Conservation (phyloP, 2,113 vertebrate genomes). For the Psilopogon haemacephalus region DNA sequence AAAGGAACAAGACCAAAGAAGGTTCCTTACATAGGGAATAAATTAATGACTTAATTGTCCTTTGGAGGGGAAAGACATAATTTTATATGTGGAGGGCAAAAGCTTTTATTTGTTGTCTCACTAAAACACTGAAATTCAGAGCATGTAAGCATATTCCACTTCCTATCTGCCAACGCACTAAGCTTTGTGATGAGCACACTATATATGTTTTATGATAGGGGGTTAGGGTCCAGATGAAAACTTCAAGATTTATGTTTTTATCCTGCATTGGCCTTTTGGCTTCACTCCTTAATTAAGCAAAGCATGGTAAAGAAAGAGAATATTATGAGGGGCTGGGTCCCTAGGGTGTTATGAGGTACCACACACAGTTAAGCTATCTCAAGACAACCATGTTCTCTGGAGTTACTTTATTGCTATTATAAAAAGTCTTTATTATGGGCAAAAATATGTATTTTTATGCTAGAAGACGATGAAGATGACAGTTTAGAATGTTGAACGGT, state of each 20-base stretch:
- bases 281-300: conserved; percentile 80
- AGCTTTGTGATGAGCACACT: neutral
- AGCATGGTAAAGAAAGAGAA: conserved; percentile 74
- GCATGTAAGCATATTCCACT: neutral
- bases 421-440: conserved; percentile 84
- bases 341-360: conserved; percentile 76
- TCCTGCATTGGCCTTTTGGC: conserved; percentile 79
- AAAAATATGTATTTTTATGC: conserved; percentile 86
- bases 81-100: neutral
- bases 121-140: conserved; percentile 42
- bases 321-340: conserved; percentile 76
- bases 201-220: conserved; percentile 66
- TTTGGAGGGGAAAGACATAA: neutral
- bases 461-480: conserved; percentile 82
- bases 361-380: conserved; percentile 82
- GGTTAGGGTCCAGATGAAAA: conserved; percentile 78
- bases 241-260: conserved; percentile 79
- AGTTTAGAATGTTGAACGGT: conserved; percentile 77
- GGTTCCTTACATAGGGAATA: neutral
- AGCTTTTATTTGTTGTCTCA: conserved; percentile 55
- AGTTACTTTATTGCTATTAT: conserved; percentile 85
- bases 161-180: conserved; percentile 13
- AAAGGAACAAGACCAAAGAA: neutral
- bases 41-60: neutral
- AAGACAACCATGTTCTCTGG: conserved; percentile 82